Base-by-base conservation (phyloP, 2,797 vertebrate species). In the Meda fulgida region DNA sequence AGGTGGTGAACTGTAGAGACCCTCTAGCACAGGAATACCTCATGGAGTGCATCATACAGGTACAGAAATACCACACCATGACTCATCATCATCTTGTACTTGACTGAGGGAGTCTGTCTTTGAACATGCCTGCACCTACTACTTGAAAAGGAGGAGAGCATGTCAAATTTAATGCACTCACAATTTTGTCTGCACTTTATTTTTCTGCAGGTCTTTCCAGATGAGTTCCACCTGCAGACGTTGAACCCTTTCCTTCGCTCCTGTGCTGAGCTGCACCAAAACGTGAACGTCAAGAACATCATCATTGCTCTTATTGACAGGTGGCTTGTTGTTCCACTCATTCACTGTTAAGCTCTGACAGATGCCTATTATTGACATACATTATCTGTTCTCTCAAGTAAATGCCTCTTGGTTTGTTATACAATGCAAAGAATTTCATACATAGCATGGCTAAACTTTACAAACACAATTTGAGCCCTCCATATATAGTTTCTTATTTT, bases 31-130 rank as follows among this genome's bases (percentile, higher is more conserved):
- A 99, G 92, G 98, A 99, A 89, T 99, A 99, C 93, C 96, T 99
- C 76, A 99, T 99, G 98, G 98, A 99, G 90, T 99, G 98, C 89
- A 99, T 99, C 89, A 99, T 99, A 93, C 98, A 99, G 97, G 98
- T 99, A 93, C 86, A 63, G 67, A 76, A 78, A 51, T 21, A 36
- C 3, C 38, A 31, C 65, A 83, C 31, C 23, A 85, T 71, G 58
- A 40, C 23, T 31, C 16, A 34, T 58, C 21, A 66, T 29, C 9
- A 13, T 76, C 29, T 72, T 63, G 8, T 34, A 36, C 60, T 38
- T 66, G 3, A 38, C 29, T 75, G 7, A 10, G 36, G 40, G 10
- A 78, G 8, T 70, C 16, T 70, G 0, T 34, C 38, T 82, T 82
- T 82, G 31, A 58, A 19, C 36, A 40, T 55, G n/a, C n/a, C n/a